These are phyloP conservation scores for Alosa sapidissima DNA, from an alignment of 2,797 vertebrate species.

Conservation along the genomic window DNA sequence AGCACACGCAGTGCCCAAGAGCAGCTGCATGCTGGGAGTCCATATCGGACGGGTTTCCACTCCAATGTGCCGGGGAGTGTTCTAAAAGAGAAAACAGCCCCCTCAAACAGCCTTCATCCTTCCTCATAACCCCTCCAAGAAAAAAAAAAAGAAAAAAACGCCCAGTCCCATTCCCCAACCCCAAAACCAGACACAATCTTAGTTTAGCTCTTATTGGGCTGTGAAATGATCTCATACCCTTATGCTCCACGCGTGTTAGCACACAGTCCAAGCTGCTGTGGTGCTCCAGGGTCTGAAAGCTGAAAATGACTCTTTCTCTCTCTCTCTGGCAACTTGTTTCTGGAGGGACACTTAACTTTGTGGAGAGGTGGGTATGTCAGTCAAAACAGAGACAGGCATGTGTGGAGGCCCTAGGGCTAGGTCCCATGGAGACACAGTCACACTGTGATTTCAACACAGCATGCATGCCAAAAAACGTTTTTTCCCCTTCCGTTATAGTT, in stretches of 20 bases:
- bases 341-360: neutral
- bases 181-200: neutral
- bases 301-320: conserved; percentile 2
- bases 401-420: neutral
- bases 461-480: conserved; percentile 27
- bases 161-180: neutral
- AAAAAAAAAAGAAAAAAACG: neutral
- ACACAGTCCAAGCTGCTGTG: neutral
- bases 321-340: neutral
- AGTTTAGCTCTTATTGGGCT: conserved; percentile 7
- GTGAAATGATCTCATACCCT: conserved; percentile 38
- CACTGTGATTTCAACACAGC: conserved; percentile 35
- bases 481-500: conserved; percentile 15
- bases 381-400: neutral
- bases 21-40: conserved; percentile 28
- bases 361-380: neutral
- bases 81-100: conserved; percentile 16
- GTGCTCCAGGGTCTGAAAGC: conserved; percentile 28
- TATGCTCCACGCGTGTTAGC: conserved; percentile 20
- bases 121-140: neutral
- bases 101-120: neutral
- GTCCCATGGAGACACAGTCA: conserved; percentile 22
- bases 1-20: conserved; percentile 33
- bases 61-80: conserved; percentile 36
- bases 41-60: conserved; percentile 33